Percentiles rank a stretch among this genome's conserved stretches.
Evolutionary conservation across 2,888 invertebrate genomes (phyloP).

Genomic region (Agrochola litura): DNA sequence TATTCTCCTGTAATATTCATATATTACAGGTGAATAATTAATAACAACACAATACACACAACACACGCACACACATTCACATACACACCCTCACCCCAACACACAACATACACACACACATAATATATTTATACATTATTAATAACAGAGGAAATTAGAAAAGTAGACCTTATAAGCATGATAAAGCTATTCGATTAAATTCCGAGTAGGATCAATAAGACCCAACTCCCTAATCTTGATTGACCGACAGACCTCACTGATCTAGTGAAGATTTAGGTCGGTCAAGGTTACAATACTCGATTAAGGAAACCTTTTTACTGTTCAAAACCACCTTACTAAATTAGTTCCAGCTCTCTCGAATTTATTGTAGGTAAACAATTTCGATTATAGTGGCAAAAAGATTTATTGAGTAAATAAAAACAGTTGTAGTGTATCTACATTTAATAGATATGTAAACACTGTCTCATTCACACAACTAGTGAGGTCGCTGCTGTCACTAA

Average conservation of each 20-base stretch:
- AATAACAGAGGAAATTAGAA: neutral
- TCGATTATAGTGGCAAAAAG: neutral
- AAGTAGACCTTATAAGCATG: slow-evolving; percentile 1
- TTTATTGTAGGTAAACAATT: neutral
- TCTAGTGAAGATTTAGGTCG: slow-evolving; percentile 44
- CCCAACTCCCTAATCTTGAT: slow-evolving; percentile 45
- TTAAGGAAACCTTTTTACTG: slow-evolving; percentile 18
- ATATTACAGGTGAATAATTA: no score
- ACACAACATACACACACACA: no score
- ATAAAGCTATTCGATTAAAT: slow-evolving; percentile 24
- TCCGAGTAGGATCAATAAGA: slow-evolving; percentile 36
- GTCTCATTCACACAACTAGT: no score
- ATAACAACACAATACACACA: no score
- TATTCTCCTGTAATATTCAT: neutral
- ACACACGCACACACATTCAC: no score
- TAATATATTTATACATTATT: no score
- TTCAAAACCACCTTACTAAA: slow-evolving; percentile 15
- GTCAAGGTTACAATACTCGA: slow-evolving; percentile 39
- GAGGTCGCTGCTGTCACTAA: no score
- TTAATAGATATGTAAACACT: neutral
- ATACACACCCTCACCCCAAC: no score
- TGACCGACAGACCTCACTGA: slow-evolving; percentile 36
- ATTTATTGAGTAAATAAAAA: neutral
- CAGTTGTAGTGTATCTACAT: neutral
- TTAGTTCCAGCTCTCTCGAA: slow-evolving; percentile 10